These are phyloP conservation scores for Macrosoma leucophasiata DNA, from an alignment of 2,888 invertebrate species.

Conservation along the genomic window DNA sequence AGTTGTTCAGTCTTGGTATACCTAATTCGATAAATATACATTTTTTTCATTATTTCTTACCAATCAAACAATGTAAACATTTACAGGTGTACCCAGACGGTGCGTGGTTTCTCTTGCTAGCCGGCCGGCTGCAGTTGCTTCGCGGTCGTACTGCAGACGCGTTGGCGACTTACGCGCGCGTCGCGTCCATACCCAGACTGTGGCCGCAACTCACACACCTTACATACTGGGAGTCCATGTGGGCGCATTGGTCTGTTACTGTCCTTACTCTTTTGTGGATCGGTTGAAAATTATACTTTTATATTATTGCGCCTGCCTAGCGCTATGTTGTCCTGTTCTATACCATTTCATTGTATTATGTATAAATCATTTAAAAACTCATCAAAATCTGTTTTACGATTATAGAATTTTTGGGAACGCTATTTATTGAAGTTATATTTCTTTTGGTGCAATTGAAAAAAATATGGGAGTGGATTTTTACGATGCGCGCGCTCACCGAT, in stretches of 20 bases:
- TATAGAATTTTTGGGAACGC: too few species aligned
- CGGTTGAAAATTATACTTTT: neutral
- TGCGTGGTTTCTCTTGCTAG: slow-evolving; percentile 94
- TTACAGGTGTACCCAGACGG: slow-evolving; percentile 84
- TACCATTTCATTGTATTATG: too few species aligned
- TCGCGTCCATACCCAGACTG: slow-evolving; percentile 86
- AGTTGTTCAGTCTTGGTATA: too few species aligned
- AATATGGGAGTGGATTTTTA: too few species aligned
- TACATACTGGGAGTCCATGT: slow-evolving; percentile 96
- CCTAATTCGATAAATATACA: too few species aligned
- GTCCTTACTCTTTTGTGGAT: neutral
- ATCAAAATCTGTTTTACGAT: too few species aligned
- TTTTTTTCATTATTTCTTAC: neutral
- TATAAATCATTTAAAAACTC: too few species aligned
- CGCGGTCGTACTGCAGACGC: slow-evolving; percentile 84
- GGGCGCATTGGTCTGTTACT: slow-evolving; percentile 84
- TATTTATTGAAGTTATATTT: too few species aligned
- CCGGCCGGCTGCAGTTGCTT: slow-evolving; percentile 89
- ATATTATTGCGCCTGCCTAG: neutral
- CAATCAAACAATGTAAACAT: too few species aligned
- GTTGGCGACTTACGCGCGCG: slow-evolving; percentile 84
- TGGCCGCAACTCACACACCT: slow-evolving; percentile 96
- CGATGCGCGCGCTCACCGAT: too few species aligned
- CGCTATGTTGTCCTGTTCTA: neutral
- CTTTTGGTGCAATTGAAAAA: too few species aligned